phyloP scores from a whole-genome alignment of 2,113 vertebrate genomes.

The Saimiri boliviensis region DNA sequence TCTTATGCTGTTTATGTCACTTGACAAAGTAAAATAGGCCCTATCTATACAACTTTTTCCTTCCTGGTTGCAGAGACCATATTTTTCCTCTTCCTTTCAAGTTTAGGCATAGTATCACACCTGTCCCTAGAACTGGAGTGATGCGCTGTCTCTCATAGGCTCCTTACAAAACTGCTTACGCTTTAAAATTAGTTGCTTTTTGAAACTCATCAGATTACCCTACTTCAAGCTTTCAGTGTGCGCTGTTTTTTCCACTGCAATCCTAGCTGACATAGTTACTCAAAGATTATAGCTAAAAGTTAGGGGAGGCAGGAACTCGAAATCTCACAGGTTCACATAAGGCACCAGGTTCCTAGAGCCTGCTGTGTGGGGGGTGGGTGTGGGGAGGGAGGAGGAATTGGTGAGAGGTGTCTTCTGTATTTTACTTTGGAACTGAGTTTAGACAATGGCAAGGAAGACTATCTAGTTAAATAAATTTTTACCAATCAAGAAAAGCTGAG shows the following conservation, averaged over 20 bases:
- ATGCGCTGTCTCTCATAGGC: background rate
- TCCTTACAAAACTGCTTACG: background rate
- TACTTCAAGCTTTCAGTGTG: background rate
- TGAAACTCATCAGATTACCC: background rate
- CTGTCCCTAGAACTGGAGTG: background rate
- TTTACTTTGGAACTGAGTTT: background rate
- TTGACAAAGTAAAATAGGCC: background rate
- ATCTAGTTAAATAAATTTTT: background rate
- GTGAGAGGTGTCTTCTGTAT: background rate
- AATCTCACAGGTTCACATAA: background rate
- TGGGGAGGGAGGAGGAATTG: accelerated
- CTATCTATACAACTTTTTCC: background rate
- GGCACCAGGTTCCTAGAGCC: background rate
- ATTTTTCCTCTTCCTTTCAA: background rate
- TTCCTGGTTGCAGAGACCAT: background rate
- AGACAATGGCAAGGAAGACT: background rate
- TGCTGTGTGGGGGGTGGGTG: accelerated
- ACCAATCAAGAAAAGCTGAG: background rate
- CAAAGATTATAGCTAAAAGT: background rate
- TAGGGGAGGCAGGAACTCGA: background rate
- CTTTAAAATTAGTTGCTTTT: background rate
- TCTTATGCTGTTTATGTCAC: background rate
- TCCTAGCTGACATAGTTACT: background rate
- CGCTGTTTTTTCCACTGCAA: background rate
- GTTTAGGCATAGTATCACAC: background rate